These are phyloP conservation scores for Percina caprodes DNA, from an alignment of 2,113 vertebrate species.

Conservation along the genomic window DNA sequence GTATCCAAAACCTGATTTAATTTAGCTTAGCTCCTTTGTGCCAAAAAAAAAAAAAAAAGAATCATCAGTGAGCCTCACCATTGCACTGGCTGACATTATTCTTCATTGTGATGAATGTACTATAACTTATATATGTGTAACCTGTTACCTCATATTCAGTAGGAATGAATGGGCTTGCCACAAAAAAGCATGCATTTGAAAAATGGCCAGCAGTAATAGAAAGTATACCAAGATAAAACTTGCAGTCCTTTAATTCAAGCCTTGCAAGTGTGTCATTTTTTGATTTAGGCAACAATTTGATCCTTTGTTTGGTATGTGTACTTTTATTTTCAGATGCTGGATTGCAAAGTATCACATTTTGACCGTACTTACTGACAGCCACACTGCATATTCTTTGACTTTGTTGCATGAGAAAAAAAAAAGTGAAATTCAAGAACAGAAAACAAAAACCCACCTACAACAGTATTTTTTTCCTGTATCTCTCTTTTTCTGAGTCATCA, in stretches of 20 bases:
- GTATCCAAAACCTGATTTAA: too few species aligned
- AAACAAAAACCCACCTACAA: slow-evolving; percentile 51
- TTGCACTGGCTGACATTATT: too few species aligned
- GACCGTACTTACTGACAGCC: not conserved
- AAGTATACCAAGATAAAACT: not conserved
- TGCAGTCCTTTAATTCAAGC: slow-evolving; percentile 9
- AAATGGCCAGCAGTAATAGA: not conserved
- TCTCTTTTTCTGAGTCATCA: slow-evolving; percentile 45
- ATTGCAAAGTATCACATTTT: not conserved
- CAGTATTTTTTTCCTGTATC: slow-evolving; percentile 46
- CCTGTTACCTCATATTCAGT: too few species aligned
- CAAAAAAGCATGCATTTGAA: not conserved
- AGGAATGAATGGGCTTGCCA: too few species aligned
- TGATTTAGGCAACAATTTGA: not conserved
- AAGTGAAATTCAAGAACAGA: slow-evolving; percentile 19
- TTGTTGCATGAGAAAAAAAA: slow-evolving; percentile 12
- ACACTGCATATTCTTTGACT: slow-evolving; percentile 3
- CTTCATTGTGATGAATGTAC: too few species aligned
- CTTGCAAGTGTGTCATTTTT: not conserved
- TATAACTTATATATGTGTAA: too few species aligned
- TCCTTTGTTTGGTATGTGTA: not conserved
- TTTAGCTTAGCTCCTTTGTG: too few species aligned
- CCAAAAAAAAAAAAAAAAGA: too few species aligned
- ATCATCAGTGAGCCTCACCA: too few species aligned
- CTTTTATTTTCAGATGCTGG: not conserved